phyloP scores from a whole-genome alignment of 2,113 vertebrate genomes.

The Morone saxatilis region DNA sequence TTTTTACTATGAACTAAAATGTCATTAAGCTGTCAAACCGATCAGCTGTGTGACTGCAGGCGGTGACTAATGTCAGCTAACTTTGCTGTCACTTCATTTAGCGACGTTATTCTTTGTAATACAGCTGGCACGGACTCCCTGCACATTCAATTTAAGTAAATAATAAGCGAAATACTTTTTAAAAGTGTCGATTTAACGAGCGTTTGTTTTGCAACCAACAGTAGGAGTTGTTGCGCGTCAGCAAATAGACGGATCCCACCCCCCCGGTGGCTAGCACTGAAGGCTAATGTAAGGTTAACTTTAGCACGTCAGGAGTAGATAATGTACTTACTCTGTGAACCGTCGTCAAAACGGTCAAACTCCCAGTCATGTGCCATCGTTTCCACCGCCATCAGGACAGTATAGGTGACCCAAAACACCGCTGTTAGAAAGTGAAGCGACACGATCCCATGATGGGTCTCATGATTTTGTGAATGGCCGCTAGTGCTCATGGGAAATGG shows the following conservation, averaged over 20 bases:
- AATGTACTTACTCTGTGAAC: constrained; percentile 92
- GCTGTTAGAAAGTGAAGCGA: constrained; percentile 33
- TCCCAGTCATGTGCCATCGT: constrained; percentile 94
- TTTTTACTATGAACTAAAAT: neutral
- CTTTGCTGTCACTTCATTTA: neutral
- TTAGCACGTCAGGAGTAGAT: neutral
- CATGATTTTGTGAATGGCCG: constrained; percentile 71
- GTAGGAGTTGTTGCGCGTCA: neutral
- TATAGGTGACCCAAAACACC: neutral
- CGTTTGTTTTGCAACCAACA: neutral
- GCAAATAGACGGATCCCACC: constrained; percentile 29
- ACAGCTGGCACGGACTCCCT: fast-evolving
- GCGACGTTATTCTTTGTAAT: neutral
- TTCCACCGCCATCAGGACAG: constrained; percentile 89
- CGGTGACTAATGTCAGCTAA: neutral
- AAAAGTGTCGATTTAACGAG: too few species aligned
- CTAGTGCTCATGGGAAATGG: constrained; percentile 76
- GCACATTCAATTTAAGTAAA: neutral
- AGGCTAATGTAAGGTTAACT: constrained; percentile 15
- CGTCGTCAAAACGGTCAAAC: constrained; percentile 96
- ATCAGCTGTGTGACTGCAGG: constrained; percentile 14
- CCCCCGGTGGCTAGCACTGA: constrained; percentile 16
- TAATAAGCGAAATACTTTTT: fast-evolving
- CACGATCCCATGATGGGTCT: constrained; percentile 76
- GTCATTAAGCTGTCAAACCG: neutral